phyloP scores from a whole-genome alignment of 2,797 vertebrate genomes.

The Tadarida brasiliensis region DNA sequence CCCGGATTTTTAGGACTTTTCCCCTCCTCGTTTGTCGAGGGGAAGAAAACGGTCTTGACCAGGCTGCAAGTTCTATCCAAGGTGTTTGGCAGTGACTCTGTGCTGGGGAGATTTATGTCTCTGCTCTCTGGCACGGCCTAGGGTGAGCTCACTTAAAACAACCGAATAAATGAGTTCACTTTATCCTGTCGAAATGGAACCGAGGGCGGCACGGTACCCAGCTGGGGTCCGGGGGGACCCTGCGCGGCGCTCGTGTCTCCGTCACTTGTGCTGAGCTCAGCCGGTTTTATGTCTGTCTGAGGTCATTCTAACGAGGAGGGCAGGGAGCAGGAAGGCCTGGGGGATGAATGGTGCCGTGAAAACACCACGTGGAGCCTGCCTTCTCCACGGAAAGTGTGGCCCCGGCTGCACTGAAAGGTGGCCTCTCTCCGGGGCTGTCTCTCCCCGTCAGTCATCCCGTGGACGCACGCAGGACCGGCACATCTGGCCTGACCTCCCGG shows the following conservation, averaged over 20 bases:
- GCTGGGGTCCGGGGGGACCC: constrained; percentile 71
- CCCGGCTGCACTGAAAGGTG: not conserved
- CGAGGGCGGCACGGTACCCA: constrained; percentile 64
- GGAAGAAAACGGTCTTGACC: constrained; percentile 59
- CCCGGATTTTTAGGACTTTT: constrained; percentile 35
- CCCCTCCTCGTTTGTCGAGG: constrained; percentile 47
- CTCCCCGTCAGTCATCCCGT: too few relatives aligned
- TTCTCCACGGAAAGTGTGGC: not conserved
- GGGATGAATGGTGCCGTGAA: not conserved
- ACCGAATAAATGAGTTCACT: constrained; percentile 81
- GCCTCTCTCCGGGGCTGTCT: not conserved
- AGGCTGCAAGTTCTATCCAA: constrained; percentile 72
- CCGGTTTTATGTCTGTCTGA: constrained; percentile 80
- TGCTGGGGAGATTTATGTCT: constrained; percentile 80
- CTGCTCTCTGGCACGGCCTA: constrained; percentile 65
- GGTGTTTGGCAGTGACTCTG: constrained; percentile 71
- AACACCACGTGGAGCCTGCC: not conserved
- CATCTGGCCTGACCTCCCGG: not conserved
- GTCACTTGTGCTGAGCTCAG: constrained; percentile 79
- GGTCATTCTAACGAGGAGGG: constrained; percentile 68
- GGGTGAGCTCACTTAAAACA: constrained; percentile 83
- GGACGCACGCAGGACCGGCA: too few relatives aligned
- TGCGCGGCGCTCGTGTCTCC: constrained; percentile 68
- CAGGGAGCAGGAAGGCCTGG: not conserved
- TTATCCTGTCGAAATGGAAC: constrained; percentile 70